Base-by-base conservation (phyloP, 2,797 vertebrate species). In the Kryptolebias ocellatus region DNA sequence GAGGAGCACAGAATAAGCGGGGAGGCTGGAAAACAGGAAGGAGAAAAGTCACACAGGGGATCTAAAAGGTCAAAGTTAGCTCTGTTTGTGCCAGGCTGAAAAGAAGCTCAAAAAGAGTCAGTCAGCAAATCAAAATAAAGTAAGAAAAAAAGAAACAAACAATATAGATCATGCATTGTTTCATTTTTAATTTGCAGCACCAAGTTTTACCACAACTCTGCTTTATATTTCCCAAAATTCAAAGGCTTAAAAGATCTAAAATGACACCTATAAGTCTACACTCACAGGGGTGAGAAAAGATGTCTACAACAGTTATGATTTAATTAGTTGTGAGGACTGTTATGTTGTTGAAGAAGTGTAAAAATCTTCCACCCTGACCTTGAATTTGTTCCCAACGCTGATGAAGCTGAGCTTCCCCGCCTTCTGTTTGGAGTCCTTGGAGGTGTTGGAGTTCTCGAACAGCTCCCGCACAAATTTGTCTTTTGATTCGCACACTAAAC, bases 331-430 rank as follows among this genome's bases (percentile, higher is more conserved):
- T 31, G 15, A 4, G 28, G 27, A 31, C 29, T 31, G 31, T 29
- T 29, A n/a, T 53, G 11, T 31, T 18, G 53, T 2, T 1, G n/a
- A 53, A 27, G 24, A 52, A 52, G 34, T 37, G 31, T 1, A 52
- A 37, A 67, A 37, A 27, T 6, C 14, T 17, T 5, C 8, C 16
- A 24, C 18, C 17, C 82, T 92, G 94, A 99, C 98, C 98, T 98
- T 99, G 90, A 99, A 99, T 82, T 99, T 99, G 93, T 99, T 99
- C 76, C 96, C 98, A 57, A 99, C 98, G 0, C 98, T 99, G 93
- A 99, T 99, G 92, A 99, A 99, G 89, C 95, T 90, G 72, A 99
- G 96, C 74, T 99, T 99, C 67, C 98, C 98, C 4, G 98, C 95
- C 89, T 99, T 99, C 83, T 98, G 97, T 84, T 98, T 99, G 58